These are phyloP conservation scores for Zhengitettix transpicula DNA, from an alignment of 2,888 invertebrate species.

Conservation along the genomic window DNA sequence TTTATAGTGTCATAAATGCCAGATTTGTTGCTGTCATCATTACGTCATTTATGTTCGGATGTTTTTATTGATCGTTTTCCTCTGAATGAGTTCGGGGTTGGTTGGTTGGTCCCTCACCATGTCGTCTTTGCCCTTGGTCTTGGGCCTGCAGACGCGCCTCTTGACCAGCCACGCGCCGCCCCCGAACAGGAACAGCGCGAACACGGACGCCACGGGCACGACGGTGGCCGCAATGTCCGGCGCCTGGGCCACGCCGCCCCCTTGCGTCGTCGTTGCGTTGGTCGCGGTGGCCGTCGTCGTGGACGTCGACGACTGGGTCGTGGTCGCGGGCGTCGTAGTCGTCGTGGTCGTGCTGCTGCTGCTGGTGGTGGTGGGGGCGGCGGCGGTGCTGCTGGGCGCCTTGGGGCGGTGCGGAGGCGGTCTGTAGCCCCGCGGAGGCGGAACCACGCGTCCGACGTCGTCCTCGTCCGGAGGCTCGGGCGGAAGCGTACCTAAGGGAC, in stretches of 20 bases:
- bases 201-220: slow-evolving; percentile 53
- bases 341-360: slow-evolving; percentile 4
- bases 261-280: background rate
- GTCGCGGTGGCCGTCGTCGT: background rate
- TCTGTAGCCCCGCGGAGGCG: slow-evolving; percentile 9
- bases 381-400: background rate
- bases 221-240: slow-evolving; percentile 35
- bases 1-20: too few species aligned
- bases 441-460: too few species aligned
- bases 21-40: too few species aligned
- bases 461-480: background rate
- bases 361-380: background rate
- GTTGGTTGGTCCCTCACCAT: slow-evolving; percentile 37
- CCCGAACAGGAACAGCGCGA: slow-evolving; percentile 48
- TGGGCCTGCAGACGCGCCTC: slow-evolving; percentile 46
- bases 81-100: background rate
- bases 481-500: slow-evolving; percentile 1
- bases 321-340: background rate
- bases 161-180: slow-evolving; percentile 53
- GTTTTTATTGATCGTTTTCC: too few species aligned
- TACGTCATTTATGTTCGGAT: too few species aligned
- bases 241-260: background rate
- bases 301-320: background rate
- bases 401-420: slow-evolving; percentile 14
- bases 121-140: slow-evolving; percentile 55